Conservation (phyloP, 2,113 vertebrate genomes). For the Hyperoodon ampullatus region DNA sequence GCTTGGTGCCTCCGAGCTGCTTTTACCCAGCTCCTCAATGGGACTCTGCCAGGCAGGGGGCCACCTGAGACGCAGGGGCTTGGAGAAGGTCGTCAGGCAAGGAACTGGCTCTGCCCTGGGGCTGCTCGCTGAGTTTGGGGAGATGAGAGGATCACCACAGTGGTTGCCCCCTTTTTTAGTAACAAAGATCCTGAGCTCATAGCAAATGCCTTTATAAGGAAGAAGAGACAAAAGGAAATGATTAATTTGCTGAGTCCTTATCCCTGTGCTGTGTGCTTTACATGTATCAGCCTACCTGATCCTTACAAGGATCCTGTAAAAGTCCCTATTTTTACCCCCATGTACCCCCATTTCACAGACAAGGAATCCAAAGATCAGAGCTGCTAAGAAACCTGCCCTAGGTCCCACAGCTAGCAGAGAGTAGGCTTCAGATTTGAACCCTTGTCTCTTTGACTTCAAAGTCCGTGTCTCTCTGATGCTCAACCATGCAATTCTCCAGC, state of each 20-base stretch:
- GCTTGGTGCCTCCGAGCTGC: accelerated
- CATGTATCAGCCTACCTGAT: not conserved
- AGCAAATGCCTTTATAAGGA: not conserved
- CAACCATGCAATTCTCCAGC: not conserved
- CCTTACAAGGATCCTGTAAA: not conserved
- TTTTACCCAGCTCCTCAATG: accelerated
- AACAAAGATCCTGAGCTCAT: not conserved
- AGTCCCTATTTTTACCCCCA: not conserved
- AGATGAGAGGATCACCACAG: no score
- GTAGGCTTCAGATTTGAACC: not conserved
- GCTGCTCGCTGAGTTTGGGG: not conserved
- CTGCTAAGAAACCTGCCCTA: not conserved
- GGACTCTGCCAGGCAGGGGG: not conserved
- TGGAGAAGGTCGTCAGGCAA: no score
- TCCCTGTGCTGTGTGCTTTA: not conserved
- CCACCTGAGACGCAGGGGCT: not conserved
- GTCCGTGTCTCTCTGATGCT: not conserved
- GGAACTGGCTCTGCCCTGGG: not conserved
- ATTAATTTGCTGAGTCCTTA: not conserved
- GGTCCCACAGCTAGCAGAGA: not conserved
- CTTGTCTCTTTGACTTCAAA: not conserved
- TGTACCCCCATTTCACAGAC: not conserved
- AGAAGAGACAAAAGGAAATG: not conserved
- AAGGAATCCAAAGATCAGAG: not conserved
- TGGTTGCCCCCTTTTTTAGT: no score